Conservation (phyloP, 2,113 vertebrate genomes). For the Poecilia latipinna region DNA sequence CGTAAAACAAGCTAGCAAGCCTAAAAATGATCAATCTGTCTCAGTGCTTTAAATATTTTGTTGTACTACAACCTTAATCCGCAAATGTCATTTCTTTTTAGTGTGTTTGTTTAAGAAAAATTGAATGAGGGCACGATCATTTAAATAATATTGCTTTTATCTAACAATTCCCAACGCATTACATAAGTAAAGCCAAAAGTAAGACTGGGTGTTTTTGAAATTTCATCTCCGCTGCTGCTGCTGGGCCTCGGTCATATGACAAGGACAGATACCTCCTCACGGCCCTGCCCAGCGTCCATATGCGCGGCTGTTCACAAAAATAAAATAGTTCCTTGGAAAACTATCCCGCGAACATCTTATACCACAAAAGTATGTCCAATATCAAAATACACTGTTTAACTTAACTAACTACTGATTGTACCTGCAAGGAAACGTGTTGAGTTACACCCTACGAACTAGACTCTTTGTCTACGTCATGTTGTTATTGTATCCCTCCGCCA, state of each 20-base stretch:
- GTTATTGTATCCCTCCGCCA: conserved; percentile 82
- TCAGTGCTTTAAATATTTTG: background rate
- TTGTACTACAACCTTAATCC: background rate
- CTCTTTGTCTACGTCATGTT: conserved; percentile 61
- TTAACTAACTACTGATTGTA: too few species aligned
- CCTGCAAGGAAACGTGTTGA: background rate
- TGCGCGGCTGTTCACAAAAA: conserved; percentile 58
- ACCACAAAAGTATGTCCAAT: rapidly evolving
- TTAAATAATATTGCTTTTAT: background rate
- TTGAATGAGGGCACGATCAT: background rate
- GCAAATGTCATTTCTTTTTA: background rate
- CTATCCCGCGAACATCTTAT: rapidly evolving
- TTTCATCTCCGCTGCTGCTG: conserved; percentile 26
- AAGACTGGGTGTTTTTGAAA: background rate
- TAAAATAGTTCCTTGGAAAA: conserved; percentile 54
- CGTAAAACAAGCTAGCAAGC: too few species aligned
- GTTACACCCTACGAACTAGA: conserved; percentile 20
- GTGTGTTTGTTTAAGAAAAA: background rate
- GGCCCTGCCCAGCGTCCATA: conserved; percentile 11
- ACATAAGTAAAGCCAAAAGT: background rate
- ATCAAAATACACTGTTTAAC: rapidly evolving
- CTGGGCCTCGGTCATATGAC: conserved; percentile 78
- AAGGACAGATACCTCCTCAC: conserved; percentile 72
- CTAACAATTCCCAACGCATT: background rate
- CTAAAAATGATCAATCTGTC: too few species aligned